A percentile compares a stretch with the other conserved stretches of the same genome.
Conservation (phyloP, 2,888 invertebrate genomes). For the Volucella inanis region DNA sequence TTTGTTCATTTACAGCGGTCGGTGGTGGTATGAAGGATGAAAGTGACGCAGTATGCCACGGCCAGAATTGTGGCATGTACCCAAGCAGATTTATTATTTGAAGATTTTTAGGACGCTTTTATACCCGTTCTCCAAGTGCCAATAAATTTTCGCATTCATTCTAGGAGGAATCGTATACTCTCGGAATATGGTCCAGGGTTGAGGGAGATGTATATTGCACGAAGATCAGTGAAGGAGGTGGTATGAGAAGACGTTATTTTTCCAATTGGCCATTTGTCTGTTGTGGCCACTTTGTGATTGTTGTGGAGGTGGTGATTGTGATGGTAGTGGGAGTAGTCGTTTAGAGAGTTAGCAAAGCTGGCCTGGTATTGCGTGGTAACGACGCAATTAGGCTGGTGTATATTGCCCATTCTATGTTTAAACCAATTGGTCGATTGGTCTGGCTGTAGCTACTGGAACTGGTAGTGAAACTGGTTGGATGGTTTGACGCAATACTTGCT, state of each 20-base stretch:
- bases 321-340: background rate
- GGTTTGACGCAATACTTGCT: conserved; percentile 21
- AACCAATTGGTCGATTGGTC: conserved; percentile 65
- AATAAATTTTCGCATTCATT: conserved; percentile 71
- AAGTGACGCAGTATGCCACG: conserved; percentile 28
- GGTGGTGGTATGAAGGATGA: conserved; percentile 27
- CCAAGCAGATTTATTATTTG: conserved; percentile 69
- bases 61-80: conserved; percentile 28
- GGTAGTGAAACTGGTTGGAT: too few relatives aligned
- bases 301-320: conserved; percentile 8
- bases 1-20: conserved; percentile 8
- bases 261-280: conserved; percentile 72
- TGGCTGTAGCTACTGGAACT: conserved; percentile 10
- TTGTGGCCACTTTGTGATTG: conserved; percentile 71
- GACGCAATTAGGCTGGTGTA: conserved; percentile 70
- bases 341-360: conserved; percentile 48
- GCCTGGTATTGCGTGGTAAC: conserved; percentile 69
- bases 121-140: conserved; percentile 72
- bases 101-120: conserved; percentile 72
- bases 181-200: background rate
- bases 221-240: background rate
- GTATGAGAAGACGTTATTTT: conserved; percentile 60
- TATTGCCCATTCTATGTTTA: conserved; percentile 64
- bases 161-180: conserved; percentile 42
- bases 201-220: background rate